Evolutionary conservation across 2,888 invertebrate genomes (phyloP), one percentile per base, ranked within the genome.

Genomic region (Carterocephalus palaemon): DNA sequence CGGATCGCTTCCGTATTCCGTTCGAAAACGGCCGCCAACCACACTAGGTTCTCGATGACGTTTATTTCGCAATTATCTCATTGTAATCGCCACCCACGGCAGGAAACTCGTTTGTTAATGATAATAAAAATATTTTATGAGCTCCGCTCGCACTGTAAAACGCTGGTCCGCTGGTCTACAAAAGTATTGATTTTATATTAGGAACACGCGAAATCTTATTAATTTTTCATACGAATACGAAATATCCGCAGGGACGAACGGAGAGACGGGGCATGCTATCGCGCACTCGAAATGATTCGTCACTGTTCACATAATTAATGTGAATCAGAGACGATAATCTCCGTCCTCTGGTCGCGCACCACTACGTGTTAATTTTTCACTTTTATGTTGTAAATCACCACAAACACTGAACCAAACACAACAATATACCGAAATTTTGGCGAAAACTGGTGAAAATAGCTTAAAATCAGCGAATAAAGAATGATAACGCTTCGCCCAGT

Each of bases 241-340:
- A 58, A 58, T 56, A 48, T 48, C 48, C 52, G 55, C 48, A 46
- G 47, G 59, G 58, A 40, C 47, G 54, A 64, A 60, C 63, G 62
- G 56, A 61, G 62, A 57, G 53, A 46, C 52, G 63, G 66, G 77
- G 72, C 71, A 76, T 81, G 79, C 78, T 82, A 83, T 77, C 80
- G 74, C 75, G 68, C 75, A 77, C 76, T 74, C 70, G 69, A 78
- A 75, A 78, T 76, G 74, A 75, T 78, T 80, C 78, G 80, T 80
- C 80, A 80, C 73, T 69, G 75, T 68, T 77, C 83, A 82, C 78
- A 78, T 83, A 83, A 81, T 83, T 81, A 82, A 79, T 75, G 73
- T 76, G 79, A 80, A 74, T 78, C 77, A 75, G 67, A 63, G 67
- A 63, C 64, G 59, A 61, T 74, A 72, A 74, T 74, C 67, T 71